A percentile compares a stretch with the other conserved stretches of the same genome.
phyloP scores from a whole-genome alignment of 2,888 invertebrate genomes.

The Gryllus longicercus region DNA sequence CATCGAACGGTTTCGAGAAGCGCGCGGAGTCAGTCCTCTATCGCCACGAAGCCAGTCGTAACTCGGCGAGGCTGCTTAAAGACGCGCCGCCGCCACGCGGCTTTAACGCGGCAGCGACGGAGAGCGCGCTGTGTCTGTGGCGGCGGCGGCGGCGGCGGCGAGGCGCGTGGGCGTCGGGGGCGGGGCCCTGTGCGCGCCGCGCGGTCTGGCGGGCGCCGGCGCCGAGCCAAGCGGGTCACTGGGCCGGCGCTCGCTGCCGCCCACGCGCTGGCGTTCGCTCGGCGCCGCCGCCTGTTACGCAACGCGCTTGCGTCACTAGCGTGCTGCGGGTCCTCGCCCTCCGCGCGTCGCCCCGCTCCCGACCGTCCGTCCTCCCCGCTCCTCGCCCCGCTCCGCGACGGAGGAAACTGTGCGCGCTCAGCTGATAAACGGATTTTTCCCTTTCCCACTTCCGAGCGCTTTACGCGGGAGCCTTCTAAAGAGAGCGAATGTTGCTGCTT shows the following conservation, averaged over 20 bases:
- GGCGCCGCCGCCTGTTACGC: not conserved
- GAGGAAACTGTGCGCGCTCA: too few relatives aligned
- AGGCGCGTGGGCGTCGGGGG: not conserved
- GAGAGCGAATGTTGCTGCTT: too few relatives aligned
- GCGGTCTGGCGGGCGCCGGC: not conserved
- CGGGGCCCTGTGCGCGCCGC: not conserved
- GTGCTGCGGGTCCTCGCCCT: not conserved
- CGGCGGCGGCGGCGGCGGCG: not conserved
- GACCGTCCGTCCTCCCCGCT: too few relatives aligned
- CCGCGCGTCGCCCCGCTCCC: not conserved
- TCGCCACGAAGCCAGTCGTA: too few relatives aligned
- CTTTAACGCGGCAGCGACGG: not conserved
- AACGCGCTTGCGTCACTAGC: not conserved
- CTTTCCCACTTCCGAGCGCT: too few relatives aligned
- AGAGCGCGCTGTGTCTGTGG: not conserved
- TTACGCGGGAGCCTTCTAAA: too few relatives aligned
- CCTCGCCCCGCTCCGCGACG: too few relatives aligned
- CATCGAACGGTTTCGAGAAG: too few relatives aligned
- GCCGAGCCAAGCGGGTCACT: not conserved
- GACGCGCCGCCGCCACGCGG: not conserved
- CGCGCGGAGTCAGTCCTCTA: too few relatives aligned
- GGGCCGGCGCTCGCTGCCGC: not conserved
- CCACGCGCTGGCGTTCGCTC: not conserved
- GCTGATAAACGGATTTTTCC: too few relatives aligned
- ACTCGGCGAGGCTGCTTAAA: not conserved